Percentiles rank a stretch among this genome's conserved stretches.
Evolutionary conservation across 2,113 vertebrate genomes (phyloP).

Genomic region (Elaphurus davidianus): DNA sequence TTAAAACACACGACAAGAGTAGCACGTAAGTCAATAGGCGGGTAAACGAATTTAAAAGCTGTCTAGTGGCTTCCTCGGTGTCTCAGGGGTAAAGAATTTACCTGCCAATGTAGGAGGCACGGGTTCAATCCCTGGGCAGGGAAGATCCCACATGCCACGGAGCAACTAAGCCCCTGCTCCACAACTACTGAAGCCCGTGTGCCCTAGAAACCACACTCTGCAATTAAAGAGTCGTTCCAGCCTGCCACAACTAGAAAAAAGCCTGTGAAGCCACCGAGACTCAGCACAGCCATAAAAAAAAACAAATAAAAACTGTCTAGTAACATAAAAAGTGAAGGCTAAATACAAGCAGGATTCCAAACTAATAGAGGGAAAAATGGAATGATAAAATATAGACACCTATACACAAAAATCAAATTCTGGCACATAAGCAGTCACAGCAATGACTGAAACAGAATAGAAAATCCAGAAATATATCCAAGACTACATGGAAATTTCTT

Average conservation of each 20-base stretch:
- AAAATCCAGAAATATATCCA: background rate
- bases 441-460: background rate
- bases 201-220: background rate
- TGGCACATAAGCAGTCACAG: background rate
- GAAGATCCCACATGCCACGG: background rate
- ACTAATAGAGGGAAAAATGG: background rate
- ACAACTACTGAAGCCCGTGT: background rate
- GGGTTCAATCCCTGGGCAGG: background rate
- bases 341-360: background rate
- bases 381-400: background rate
- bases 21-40: background rate
- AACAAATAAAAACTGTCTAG: background rate
- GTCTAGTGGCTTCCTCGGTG: background rate
- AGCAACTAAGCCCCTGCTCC: background rate
- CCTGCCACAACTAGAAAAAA: background rate
- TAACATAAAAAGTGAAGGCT: background rate
- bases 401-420: background rate
- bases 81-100: background rate
- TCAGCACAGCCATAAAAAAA: background rate
- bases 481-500: background rate
- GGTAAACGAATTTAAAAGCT: background rate
- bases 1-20: background rate
- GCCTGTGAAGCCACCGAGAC: background rate
- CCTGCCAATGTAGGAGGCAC: background rate
- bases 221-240: background rate